Conservation (phyloP, 2,888 invertebrate species). For the Suillia variegata region DNA sequence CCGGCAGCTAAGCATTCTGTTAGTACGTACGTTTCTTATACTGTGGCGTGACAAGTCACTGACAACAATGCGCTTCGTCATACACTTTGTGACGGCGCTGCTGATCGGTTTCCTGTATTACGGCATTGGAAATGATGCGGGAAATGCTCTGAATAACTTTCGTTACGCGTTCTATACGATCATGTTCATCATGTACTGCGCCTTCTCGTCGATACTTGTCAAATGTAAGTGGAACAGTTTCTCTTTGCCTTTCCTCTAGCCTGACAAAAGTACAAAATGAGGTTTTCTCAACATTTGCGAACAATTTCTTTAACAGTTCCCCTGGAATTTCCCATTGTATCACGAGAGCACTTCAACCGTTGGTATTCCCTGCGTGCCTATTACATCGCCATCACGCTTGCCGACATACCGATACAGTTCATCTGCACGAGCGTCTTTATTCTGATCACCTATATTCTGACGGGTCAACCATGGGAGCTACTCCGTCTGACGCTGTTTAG, state of each 20-base stretch:
- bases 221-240: conserved; percentile 80
- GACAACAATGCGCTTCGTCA: conserved; percentile 76
- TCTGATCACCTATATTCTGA: conserved; percentile 81
- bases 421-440: conserved; percentile 78
- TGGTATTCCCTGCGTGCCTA: conserved; percentile 88
- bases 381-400: conserved; percentile 77
- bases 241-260: too few species aligned
- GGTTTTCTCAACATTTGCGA: not conserved
- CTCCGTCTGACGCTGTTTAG: conserved; percentile 75
- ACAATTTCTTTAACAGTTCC: conserved; percentile 70
- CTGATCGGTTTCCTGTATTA: conserved; percentile 83
- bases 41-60: conserved; percentile 75
- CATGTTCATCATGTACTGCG: conserved; percentile 93
- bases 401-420: conserved; percentile 82
- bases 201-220: conserved; percentile 87
- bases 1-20: conserved; percentile 66
- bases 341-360: conserved; percentile 84
- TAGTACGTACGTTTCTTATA: conserved; percentile 68
- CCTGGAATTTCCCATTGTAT: conserved; percentile 78
- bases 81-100: conserved; percentile 80
- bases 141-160: conserved; percentile 81
- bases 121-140: conserved; percentile 85
- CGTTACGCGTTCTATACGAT: conserved; percentile 89
- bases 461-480: conserved; percentile 81
- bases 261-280: not conserved